These are phyloP conservation scores for Sigmodon hispidus DNA, from an alignment of 2,113 vertebrate genomes.

Conservation along the genomic window DNA sequence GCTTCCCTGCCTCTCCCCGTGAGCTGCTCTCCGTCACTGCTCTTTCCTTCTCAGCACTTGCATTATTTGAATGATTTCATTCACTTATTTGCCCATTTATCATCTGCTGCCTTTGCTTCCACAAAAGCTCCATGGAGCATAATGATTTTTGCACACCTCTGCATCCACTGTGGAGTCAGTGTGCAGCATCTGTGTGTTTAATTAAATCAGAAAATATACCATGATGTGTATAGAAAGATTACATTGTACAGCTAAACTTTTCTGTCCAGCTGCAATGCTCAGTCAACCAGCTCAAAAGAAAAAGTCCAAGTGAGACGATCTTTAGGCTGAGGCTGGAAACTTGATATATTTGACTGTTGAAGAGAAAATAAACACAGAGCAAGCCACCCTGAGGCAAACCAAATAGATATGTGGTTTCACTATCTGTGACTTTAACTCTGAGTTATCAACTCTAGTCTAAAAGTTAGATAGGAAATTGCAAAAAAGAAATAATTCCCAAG, in stretches of 20 bases:
- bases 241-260: background rate
- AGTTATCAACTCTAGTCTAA: background rate
- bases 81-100: background rate
- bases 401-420: background rate
- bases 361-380: background rate
- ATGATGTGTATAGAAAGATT: background rate
- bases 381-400: background rate
- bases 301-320: background rate
- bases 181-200: background rate
- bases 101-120: background rate
- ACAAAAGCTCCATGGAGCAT: background rate
- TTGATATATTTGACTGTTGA: background rate
- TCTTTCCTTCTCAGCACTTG: background rate
- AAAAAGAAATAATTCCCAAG: background rate
- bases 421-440: background rate
- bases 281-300: background rate
- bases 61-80: background rate
- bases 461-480: background rate
- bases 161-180: background rate
- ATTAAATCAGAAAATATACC: background rate
- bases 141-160: background rate
- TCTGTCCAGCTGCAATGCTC: background rate
- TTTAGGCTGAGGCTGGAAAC: background rate
- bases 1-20: background rate
- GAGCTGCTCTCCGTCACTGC: background rate